Base-by-base conservation (phyloP, 2,888 invertebrate species). In the Ectemnius cavifrons region DNA sequence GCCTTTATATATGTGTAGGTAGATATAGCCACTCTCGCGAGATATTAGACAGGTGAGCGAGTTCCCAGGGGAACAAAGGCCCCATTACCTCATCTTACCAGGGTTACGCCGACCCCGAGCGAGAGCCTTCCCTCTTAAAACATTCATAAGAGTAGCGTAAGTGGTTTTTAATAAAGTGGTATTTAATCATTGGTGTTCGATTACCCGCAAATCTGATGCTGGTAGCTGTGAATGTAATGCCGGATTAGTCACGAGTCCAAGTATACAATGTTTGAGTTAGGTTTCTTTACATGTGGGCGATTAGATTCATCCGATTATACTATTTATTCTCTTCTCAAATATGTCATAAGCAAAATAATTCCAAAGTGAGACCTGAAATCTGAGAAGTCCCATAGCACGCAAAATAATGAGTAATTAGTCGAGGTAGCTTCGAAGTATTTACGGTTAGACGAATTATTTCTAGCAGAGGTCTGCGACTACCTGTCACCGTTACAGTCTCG, bases 11-110 rank as follows among this genome's bases (percentile, higher is more conserved):
- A 37, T 37, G 37, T 37, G 37, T 37, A 37, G 37, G 37, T 78
- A 78, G 80, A 79, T 79, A 78, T 82, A 87, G 85, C 85, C 84
- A 84, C 86, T 87, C 85, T 75, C 81, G 82, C 82, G 82, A 83
- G 90, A 89, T 90, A 88, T 89, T 89, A 89, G 88, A 87, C 89
- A 90, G 86, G 87, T 90, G 89, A 85, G 80, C 77, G 71, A 75
- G 83, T 90, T 90, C 90, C 89, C 89, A 89, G 77, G 89, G 85
- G 87, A 89, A 90, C 89, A 90, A 90, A 89, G 84, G 81, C 81
- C 87, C 89, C 88, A 89, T 87, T 87, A 88, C 84, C 86, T 80
- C 84, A 81, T 84, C 85, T 84, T 85, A 84, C 84, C 87, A 82
- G 37, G 37, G 37, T 37, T 37, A 37, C 79, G 82, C 82, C 84